Evolutionary conservation across 2,797 vertebrate genomes (phyloP).

Genomic region (Mormyrops boulengeri): DNA sequence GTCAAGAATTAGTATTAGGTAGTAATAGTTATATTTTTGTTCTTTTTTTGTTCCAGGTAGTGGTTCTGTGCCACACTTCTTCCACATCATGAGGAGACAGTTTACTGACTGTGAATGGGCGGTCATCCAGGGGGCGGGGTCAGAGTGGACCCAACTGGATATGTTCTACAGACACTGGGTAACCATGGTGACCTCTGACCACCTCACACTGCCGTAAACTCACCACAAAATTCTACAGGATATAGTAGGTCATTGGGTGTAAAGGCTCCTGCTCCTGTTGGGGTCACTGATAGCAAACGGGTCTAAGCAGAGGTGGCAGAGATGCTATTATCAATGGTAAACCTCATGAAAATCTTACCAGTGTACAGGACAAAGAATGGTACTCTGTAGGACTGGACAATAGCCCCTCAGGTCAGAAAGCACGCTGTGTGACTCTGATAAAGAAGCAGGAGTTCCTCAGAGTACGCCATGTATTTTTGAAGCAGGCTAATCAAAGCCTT

Average conservation of each 20-base stretch:
- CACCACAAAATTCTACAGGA: neutral
- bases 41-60: constrained; percentile 62
- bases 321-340: neutral
- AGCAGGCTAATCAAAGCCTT: neutral
- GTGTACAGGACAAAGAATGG: neutral
- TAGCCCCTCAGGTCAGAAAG: neutral
- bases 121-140: constrained; percentile 68
- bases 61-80: constrained; percentile 82
- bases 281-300: neutral
- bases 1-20: neutral
- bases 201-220: neutral
- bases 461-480: neutral
- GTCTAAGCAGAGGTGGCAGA: neutral
- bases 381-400: neutral
- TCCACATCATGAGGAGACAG: constrained; percentile 91
- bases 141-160: constrained; percentile 77
- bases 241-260: neutral
- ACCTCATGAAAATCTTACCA: neutral
- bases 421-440: neutral
- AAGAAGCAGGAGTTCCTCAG: neutral
- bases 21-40: neutral
- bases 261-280: neutral
- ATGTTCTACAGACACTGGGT: constrained; percentile 95
- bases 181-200: neutral
- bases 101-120: constrained; percentile 86